Conservation (phyloP, 2,888 invertebrate genomes). For the Andrena chrysosceles region DNA sequence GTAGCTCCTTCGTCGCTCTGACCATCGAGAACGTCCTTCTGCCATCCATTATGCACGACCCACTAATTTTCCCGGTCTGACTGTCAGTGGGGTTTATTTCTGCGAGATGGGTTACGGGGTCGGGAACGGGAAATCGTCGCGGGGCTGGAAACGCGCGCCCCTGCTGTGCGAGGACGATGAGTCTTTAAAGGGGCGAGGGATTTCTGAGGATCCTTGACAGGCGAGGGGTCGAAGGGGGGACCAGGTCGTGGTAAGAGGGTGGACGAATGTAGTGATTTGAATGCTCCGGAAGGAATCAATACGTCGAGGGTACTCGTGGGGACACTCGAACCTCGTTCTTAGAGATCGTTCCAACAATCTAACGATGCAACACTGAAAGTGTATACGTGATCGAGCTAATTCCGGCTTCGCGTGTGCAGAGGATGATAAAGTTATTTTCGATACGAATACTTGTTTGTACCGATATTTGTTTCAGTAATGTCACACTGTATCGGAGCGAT, state of each 20-base stretch:
- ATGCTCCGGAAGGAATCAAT: conserved; percentile 12
- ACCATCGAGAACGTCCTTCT: not conserved
- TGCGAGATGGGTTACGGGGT: conserved; percentile 29
- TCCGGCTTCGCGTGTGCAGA: not conserved
- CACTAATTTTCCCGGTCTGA: conserved; percentile 29
- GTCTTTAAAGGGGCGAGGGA: conserved; percentile 24
- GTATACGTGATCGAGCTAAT: not conserved
- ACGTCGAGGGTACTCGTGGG: not conserved
- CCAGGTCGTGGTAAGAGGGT: not conserved
- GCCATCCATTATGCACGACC: conserved; percentile 29
- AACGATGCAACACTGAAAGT: too few species aligned
- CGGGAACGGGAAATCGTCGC: not conserved
- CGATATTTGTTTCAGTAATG: not conserved
- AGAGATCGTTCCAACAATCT: not conserved
- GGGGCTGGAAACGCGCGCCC: conserved; percentile 7
- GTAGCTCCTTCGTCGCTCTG: not conserved
- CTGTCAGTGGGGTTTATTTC: conserved; percentile 30
- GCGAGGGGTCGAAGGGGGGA: not conserved
- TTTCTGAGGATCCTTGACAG: conserved; percentile 21
- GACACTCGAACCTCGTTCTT: not conserved
- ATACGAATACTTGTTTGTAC: conserved; percentile 8
- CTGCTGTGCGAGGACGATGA: conserved; percentile 32
- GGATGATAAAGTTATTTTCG: conserved; percentile 15
- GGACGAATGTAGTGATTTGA: conserved; percentile 24
- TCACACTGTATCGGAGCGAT: not conserved